Base-by-base conservation (phyloP, 1,140 invertebrate genomes). In the Lethrus apterus region DNA sequence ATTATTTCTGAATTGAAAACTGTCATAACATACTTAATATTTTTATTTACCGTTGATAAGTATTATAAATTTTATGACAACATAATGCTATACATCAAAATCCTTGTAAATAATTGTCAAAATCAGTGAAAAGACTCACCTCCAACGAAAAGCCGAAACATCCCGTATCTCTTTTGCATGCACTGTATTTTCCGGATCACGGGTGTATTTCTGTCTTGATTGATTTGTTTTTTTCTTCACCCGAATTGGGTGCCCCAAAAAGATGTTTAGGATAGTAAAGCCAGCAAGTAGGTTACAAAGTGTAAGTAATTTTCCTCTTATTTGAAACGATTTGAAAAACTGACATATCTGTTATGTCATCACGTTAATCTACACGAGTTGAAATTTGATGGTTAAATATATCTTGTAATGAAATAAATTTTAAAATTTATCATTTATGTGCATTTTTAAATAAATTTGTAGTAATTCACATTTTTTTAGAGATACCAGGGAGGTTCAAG, bases 171-270 rank as follows among this genome's bases (percentile, higher is more conserved):
- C 20, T 32, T 38, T 26, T 52, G 42, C 26, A 48, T 40, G 15
- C 32, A 48, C 45, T 30, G 50, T 36, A 18, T 14, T 11, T 29
- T 44, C 44, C 9, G 17, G 29, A 44, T 44, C 50, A 34, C 45
- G 17, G 36, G 45, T 47, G 36, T 40, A 41, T 31, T 47, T 40
- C 21, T 21, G 15, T 40, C 13, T 36, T 38, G 26, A 30, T 44
- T 10, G 29, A 19, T 38, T 46, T 38, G 9, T 31, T 48, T 44
- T 34, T 33, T 48, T 20, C 23, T 43, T 30, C 43, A 46, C 49
- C 52, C 52, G 48, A 41, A 46, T 44, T 55, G 49, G 50, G 42
- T 50, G 42, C 44, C 46, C 49, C 52, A 46, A n/a, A 47, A 50
- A 19, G 30, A 53, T 53, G 51, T 53, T 45, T 36, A 49, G 46